Conservation (phyloP, 2,113 vertebrate species). For the Neodontobutis hainanensis region DNA sequence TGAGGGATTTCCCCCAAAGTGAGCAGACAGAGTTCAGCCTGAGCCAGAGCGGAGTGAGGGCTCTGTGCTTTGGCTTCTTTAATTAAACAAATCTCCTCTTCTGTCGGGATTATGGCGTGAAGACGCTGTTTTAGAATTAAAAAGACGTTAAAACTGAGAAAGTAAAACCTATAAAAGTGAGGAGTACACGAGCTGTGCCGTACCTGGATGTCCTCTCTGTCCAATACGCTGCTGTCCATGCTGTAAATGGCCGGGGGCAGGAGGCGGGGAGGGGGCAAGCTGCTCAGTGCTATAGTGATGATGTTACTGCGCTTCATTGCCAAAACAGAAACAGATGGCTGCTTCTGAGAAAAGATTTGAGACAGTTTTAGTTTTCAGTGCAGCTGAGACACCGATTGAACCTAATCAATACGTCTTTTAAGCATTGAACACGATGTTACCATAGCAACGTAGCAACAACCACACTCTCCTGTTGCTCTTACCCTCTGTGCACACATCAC, state of each 20-base stretch:
- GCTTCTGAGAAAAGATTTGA: constrained; percentile 57
- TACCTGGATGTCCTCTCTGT: constrained; percentile 80
- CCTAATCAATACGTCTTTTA: too few relatives aligned
- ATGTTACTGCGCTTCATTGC: constrained; percentile 81
- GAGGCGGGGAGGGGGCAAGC: constrained; percentile 75
- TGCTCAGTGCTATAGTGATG: constrained; percentile 79
- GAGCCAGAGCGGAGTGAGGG: constrained; percentile 59
- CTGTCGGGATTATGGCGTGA: constrained; percentile 71
- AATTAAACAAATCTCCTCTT: constrained; percentile 77
- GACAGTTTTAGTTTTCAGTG: neutral
- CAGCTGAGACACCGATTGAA: too few relatives aligned
- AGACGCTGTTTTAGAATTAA: constrained; percentile 64
- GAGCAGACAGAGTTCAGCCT: constrained; percentile 77
- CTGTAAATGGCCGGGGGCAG: constrained; percentile 77
- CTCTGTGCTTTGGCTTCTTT: constrained; percentile 67
- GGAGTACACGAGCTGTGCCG: neutral
- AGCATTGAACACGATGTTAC: too few relatives aligned
- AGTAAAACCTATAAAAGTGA: too few relatives aligned
- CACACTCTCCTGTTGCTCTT: constrained; percentile 3
- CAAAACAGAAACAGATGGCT: constrained; percentile 68
- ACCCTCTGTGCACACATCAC: constrained; percentile 60
- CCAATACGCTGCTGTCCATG: constrained; percentile 81
- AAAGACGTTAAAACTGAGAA: neutral
- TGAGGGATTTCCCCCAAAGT: constrained; percentile 72
- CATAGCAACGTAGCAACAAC: too few relatives aligned